phyloP scores from a whole-genome alignment of 2,888 invertebrate species.

The Phanerotoma sp. region DNA sequence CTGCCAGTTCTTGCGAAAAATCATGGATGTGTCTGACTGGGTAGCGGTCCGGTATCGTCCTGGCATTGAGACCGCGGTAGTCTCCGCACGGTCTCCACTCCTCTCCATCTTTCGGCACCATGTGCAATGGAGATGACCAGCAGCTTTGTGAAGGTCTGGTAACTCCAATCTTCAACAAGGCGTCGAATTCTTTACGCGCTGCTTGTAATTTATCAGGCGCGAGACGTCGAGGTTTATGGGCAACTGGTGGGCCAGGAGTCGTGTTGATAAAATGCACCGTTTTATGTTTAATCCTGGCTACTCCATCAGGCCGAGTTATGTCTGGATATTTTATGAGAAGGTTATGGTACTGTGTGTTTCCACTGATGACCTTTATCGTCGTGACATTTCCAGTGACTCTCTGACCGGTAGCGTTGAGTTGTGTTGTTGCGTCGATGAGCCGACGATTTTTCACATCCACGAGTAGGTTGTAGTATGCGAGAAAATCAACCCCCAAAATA shows the following conservation, averaged over 20 bases:
- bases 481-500: slow-evolving; percentile 47
- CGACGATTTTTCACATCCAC: slow-evolving; percentile 35
- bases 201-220: slow-evolving; percentile 41
- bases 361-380: too few relatives aligned
- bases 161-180: slow-evolving; percentile 49
- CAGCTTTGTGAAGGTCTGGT: slow-evolving; percentile 50
- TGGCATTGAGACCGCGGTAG: slow-evolving; percentile 17
- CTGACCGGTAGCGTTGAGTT: slow-evolving; percentile 1
- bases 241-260: slow-evolving; percentile 44
- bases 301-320: neutral
- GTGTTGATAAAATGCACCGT: slow-evolving; percentile 43
- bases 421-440: slow-evolving; percentile 28
- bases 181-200: slow-evolving; percentile 42
- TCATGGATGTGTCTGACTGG: slow-evolving; percentile 20
- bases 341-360: too few relatives aligned
- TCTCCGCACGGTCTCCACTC: slow-evolving; percentile 22
- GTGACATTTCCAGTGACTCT: too few relatives aligned
- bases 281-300: neutral
- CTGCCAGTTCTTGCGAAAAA: slow-evolving; percentile 2
- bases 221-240: slow-evolving; percentile 42
- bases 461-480: slow-evolving; percentile 36
- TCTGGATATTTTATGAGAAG: neutral
- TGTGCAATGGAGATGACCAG: slow-evolving; percentile 38
- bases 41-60: slow-evolving; percentile 19
- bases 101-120: slow-evolving; percentile 20